Percentiles rank a stretch among this genome's conserved stretches.
Conservation (phyloP, 2,113 vertebrate genomes). For the Caranx ignobilis region DNA sequence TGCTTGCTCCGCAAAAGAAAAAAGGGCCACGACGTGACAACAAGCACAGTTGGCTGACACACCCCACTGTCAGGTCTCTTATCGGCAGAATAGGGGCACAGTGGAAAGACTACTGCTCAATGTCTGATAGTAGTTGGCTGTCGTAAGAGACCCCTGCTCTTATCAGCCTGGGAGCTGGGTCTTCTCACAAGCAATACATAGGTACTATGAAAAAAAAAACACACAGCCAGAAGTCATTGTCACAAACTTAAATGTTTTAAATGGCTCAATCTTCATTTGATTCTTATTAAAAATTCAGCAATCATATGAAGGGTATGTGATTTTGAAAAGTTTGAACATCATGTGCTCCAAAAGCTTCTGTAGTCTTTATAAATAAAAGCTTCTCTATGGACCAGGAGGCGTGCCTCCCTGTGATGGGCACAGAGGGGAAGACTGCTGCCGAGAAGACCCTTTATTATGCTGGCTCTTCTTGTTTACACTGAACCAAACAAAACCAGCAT, state of each 20-base stretch:
- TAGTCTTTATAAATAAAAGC: not conserved
- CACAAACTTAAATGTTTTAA: not conserved
- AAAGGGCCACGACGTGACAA: conserved; percentile 24
- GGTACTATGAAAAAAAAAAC: conserved; percentile 22
- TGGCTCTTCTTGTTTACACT: no score
- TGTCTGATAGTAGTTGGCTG: conserved; percentile 73
- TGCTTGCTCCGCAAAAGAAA: conserved; percentile 27
- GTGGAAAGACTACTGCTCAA: conserved; percentile 76
- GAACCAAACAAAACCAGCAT: no score
- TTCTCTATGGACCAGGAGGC: no score
- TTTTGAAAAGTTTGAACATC: not conserved
- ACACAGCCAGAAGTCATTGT: not conserved
- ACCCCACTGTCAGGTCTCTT: conserved; percentile 73
- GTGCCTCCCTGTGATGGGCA: no score
- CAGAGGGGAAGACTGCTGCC: no score
- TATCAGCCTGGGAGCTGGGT: conserved; percentile 71
- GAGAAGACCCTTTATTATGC: no score
- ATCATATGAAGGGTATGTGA: not conserved
- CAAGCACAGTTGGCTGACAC: conserved; percentile 54
- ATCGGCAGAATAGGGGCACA: conserved; percentile 71
- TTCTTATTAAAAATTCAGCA: not conserved
- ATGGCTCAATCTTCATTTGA: not conserved
- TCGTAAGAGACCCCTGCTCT: conserved; percentile 65
- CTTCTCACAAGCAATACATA: conserved; percentile 47
- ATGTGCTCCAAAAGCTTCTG: not conserved